Conservation (phyloP, 1,140 invertebrate species). For the Hylaeus volcanicus region DNA sequence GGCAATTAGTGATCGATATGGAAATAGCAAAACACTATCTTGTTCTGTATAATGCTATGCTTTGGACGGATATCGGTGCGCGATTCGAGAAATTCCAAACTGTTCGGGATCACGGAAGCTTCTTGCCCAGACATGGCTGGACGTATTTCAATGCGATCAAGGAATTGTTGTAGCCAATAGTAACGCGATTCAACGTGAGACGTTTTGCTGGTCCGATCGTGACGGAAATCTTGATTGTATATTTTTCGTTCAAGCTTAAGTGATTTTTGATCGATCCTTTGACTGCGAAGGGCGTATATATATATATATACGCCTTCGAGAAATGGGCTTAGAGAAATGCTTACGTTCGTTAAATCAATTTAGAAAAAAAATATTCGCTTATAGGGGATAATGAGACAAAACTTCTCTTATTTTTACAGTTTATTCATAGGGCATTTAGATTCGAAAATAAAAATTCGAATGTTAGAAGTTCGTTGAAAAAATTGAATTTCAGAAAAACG, state of each 20-base stretch:
- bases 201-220: not conserved
- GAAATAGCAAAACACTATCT: not conserved
- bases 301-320: too few relatives aligned
- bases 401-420: too few relatives aligned
- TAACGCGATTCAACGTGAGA: constrained; percentile 37
- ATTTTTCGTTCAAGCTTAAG: not conserved
- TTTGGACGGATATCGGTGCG: not conserved
- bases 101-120: constrained; percentile 37
- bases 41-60: not conserved
- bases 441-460: too few relatives aligned
- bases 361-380: too few relatives aligned
- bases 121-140: constrained; percentile 13
- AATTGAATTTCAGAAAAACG: too few relatives aligned
- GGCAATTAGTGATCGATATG: not conserved
- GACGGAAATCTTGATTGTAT: not conserved
- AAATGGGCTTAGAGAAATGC: too few relatives aligned
- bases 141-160: constrained; percentile 13
- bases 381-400: too few relatives aligned
- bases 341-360: too few relatives aligned
- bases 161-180: constrained; percentile 29
- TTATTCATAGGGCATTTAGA: too few relatives aligned
- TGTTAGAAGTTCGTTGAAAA: too few relatives aligned
- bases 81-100: constrained; percentile 45
- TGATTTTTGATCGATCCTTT: not conserved
- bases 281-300: too few relatives aligned